Evolutionary conservation across 2,113 vertebrate genomes (phyloP), one percentile per base, ranked within the genome.

Genomic region (Solenodon paradoxus): DNA sequence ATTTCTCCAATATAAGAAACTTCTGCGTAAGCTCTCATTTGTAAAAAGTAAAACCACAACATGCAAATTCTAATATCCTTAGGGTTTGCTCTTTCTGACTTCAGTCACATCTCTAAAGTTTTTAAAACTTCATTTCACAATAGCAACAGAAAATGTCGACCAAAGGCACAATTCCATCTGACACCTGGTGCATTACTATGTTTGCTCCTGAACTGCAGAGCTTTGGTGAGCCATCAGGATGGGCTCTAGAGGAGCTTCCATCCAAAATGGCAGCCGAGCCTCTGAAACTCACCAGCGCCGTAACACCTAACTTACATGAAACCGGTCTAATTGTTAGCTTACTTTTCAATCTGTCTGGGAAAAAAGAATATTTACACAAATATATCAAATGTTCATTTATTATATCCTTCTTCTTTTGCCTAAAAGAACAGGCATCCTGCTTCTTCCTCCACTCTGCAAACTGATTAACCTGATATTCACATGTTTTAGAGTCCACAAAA

Each of bases 211-310:
- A 72, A 93, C 77, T 35, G 81, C 86, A 28, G 0, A 0, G 0
- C 45, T 59, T 94, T 51, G 96, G 82, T 0, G 53, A 42, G 63
- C 83, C 68, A 51, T 45, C 45, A 87, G 47, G 79, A 74, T 16
- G 57, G 66, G 79, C 80, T 92, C 77, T 85, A 59, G 40, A 83
- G 93, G 72, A 94, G 92, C 94, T 92, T 81, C 87, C 61, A 96
- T 96, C 55, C 94, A 96, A 98, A 97, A 98, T 94, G 97, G 97
- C 97, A 97, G 80, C 93, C 78, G 26, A 0, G 0, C 53, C 7
- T 96, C 90, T 80, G 79, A 47, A 95, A 85, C 74, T 57, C 79
- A 45, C 51, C 68, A 92, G 42, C 93, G 55, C 66, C 82, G 55
- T 57, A 83, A 82, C 1, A 42, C 69, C 79, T 78, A 53, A 75